Evolutionary conservation across 2,113 vertebrate species (phyloP).

Genomic region (Neopipo cinnamomea): DNA sequence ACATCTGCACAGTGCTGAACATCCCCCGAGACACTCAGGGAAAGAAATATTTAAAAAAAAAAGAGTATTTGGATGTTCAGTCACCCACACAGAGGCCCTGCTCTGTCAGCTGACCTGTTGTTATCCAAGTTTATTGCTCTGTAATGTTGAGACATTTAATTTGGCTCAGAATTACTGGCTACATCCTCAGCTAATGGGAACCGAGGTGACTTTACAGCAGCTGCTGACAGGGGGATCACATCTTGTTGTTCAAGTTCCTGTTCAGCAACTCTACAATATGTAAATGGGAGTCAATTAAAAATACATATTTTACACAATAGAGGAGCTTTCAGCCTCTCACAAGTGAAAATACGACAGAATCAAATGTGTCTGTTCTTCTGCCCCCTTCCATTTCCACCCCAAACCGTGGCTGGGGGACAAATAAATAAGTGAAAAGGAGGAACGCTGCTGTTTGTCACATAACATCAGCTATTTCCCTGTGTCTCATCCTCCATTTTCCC

Average conservation of each 20-base stretch:
- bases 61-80: neutral
- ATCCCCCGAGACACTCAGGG: rapidly evolving
- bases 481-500: slow-evolving; percentile 27
- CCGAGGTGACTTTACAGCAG: neutral
- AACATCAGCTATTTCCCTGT: slow-evolving; percentile 51
- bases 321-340: neutral
- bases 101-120: neutral
- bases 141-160: neutral
- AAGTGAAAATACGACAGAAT: neutral
- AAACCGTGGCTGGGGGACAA: neutral
- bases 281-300: neutral
- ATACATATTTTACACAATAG: neutral
- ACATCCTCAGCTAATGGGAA: neutral
- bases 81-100: neutral
- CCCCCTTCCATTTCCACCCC: neutral
- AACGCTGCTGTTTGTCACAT: slow-evolving; percentile 31
- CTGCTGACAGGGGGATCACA: neutral
- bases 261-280: neutral
- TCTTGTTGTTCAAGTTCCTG: neutral
- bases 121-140: neutral
- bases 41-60: neutral
- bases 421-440: slow-evolving; percentile 32
- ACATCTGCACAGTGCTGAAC: rapidly evolving
- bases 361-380: neutral
- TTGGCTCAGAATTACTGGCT: neutral